A percentile compares a stretch with the other conserved stretches of the same genome.
phyloP scores from a whole-genome alignment of 2,888 invertebrate species.

The Sabellastarte sp. region DNA sequence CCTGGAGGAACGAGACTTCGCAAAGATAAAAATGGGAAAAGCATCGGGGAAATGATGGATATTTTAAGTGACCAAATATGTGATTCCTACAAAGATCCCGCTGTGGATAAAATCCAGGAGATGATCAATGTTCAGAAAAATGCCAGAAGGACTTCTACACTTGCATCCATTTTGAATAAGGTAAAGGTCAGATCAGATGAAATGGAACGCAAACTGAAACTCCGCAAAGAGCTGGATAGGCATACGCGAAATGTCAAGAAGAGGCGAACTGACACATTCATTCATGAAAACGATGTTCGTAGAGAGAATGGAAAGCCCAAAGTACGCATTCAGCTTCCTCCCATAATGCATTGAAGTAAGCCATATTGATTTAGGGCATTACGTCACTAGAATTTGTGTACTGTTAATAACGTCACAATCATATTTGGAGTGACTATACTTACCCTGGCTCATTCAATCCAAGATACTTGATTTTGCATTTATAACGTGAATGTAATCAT shows the following conservation, averaged over 20 bases:
- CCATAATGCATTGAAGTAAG: too few relatives aligned
- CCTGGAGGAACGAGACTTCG: neutral
- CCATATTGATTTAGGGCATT: too few relatives aligned
- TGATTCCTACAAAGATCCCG: neutral
- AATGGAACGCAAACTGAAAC: neutral
- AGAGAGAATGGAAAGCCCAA: too few relatives aligned
- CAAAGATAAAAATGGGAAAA: neutral
- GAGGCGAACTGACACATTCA: neutral
- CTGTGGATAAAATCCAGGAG: neutral
- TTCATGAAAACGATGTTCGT: neutral
- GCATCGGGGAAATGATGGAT: neutral
- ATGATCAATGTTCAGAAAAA: neutral
- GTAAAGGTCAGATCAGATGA: neutral
- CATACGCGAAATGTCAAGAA: neutral
- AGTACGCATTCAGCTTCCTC: too few relatives aligned
- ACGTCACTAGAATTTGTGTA: too few relatives aligned
- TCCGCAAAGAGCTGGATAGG: neutral
- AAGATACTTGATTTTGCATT: too few relatives aligned
- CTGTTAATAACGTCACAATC: too few relatives aligned
- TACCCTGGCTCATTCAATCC: too few relatives aligned
- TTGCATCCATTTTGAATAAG: neutral
- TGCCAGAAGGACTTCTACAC: neutral
- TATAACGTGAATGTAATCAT: too few relatives aligned
- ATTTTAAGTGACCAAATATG: neutral
- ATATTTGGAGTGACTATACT: too few relatives aligned